A percentile compares a stretch with the other conserved stretches of the same genome.
These are phyloP conservation scores for Nephrotoma appendiculata DNA, from an alignment of 2,888 invertebrate genomes.

Conservation along the genomic window DNA sequence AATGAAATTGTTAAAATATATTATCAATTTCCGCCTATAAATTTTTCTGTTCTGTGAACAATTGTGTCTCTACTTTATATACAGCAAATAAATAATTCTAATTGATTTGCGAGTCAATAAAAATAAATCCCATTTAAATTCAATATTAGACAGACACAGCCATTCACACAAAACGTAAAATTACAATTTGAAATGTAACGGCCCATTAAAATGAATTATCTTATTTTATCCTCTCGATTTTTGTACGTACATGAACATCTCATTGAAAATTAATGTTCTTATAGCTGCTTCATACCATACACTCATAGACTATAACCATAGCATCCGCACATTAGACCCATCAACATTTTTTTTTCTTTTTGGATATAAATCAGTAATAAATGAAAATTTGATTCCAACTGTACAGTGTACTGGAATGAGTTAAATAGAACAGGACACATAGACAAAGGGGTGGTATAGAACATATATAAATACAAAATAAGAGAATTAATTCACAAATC, in stretches of 20 bases:
- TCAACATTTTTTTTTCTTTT: background rate
- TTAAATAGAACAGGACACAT: background rate
- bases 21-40: background rate
- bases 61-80: background rate
- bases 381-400: background rate
- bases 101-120: background rate
- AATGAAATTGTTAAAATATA: background rate
- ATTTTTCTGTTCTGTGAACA: background rate
- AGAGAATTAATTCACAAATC: background rate
- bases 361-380: background rate
- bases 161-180: background rate
- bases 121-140: background rate
- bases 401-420: no score
- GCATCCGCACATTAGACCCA: background rate
- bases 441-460: background rate
- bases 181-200: background rate
- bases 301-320: background rate
- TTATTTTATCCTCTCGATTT: background rate
- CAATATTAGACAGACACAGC: background rate
- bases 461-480: no score
- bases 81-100: background rate
- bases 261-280: background rate
- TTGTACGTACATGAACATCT: background rate
- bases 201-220: background rate
- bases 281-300: background rate